Evolutionary conservation across 2,888 invertebrate species (phyloP).

Genomic region (Agriopis aurantiaria): DNA sequence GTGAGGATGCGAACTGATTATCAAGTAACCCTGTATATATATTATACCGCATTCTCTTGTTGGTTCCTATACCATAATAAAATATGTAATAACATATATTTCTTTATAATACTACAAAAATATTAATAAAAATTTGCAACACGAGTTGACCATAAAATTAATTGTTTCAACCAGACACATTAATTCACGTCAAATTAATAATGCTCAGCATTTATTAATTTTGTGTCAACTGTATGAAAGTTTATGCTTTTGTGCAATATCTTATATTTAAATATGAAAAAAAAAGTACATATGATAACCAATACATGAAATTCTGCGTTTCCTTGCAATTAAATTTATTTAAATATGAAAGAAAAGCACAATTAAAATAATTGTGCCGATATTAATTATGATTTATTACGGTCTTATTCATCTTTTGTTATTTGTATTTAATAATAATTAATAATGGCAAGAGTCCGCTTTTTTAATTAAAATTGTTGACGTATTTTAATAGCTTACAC

Average conservation of each 20-base stretch:
- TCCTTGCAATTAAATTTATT: neutral
- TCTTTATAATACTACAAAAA: no score
- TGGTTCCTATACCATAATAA: no score
- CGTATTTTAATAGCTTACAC: neutral
- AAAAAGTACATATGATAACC: neutral
- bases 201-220: constrained; percentile 15
- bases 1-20: no score
- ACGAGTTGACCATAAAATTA: neutral
- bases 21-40: no score
- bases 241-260: constrained; percentile 15
- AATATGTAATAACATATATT: neutral
- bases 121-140: neutral
- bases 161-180: constrained; percentile 16
- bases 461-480: neutral
- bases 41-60: neutral
- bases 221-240: neutral
- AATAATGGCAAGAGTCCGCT: neutral
- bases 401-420: neutral
- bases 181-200: constrained; percentile 12
- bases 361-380: neutral
- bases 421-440: neutral
- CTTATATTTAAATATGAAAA: constrained; percentile 13
- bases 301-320: neutral
- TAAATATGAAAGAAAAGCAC: neutral
- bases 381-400: constrained; percentile 5